Conservation (phyloP, 2,888 invertebrate species). For the Anorthoa munda region DNA sequence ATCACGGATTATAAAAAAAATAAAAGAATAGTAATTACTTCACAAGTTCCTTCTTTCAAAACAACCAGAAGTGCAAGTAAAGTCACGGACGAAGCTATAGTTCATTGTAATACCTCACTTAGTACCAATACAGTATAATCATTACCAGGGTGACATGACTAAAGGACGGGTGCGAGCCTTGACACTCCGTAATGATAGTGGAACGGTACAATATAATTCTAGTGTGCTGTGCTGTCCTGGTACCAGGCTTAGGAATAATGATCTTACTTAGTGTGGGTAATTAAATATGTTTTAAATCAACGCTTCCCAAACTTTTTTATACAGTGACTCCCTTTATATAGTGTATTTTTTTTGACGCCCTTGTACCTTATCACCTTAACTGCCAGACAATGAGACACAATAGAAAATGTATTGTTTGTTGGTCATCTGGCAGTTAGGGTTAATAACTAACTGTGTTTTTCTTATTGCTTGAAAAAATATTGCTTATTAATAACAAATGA, state of each 20-base stretch:
- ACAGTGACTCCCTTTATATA: no score
- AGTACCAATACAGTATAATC: slow-evolving; percentile 53
- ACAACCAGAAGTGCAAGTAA: slow-evolving; percentile 49
- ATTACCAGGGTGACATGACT: slow-evolving; percentile 60
- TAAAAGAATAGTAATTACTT: neutral
- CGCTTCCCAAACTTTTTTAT: no score
- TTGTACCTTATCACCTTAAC: no score
- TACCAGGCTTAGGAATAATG: slow-evolving; percentile 13
- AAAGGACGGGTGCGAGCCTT: slow-evolving; percentile 63
- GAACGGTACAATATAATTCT: slow-evolving; percentile 60
- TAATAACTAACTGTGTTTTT: no score
- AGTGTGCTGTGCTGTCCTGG: slow-evolving; percentile 41
- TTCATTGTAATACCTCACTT: slow-evolving; percentile 30
- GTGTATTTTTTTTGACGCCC: no score
- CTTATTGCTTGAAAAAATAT: no score
- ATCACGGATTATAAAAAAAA: no score
- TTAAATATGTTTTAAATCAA: no score
- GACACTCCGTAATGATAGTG: slow-evolving; percentile 66
- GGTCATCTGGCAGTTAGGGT: no score
- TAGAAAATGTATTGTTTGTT: no score
- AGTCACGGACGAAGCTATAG: slow-evolving; percentile 49
- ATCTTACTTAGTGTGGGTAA: neutral
- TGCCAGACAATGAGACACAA: no score
- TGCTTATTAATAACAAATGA: no score
- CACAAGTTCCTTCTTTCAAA: neutral